phyloP scores from a whole-genome alignment of 1,140 invertebrate species.

The Drosophila dunni region DNA sequence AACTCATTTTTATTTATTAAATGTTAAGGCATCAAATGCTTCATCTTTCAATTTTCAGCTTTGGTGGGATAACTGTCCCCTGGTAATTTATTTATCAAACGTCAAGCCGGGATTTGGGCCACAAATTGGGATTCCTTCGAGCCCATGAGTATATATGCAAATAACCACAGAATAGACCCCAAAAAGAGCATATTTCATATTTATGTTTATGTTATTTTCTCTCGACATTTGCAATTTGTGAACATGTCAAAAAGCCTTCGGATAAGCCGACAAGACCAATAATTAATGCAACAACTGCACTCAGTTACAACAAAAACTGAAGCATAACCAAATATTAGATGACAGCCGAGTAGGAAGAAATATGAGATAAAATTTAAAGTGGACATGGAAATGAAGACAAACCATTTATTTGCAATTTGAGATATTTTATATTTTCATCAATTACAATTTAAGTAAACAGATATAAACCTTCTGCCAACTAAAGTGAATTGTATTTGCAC shows the following conservation, averaged over 20 bases:
- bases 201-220: conserved; percentile 26
- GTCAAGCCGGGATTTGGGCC: conserved; percentile 21
- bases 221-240: conserved; percentile 16
- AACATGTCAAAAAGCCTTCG: conserved; percentile 5
- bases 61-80: conserved; percentile 37
- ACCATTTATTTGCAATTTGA: no score
- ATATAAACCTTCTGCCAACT: no score
- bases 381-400: conserved; percentile 2
- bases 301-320: neutral
- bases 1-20: neutral
- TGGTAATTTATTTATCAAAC: conserved; percentile 37
- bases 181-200: conserved; percentile 29
- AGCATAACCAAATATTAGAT: neutral
- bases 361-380: neutral
- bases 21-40: conserved; percentile 1
- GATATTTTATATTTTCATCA: no score
- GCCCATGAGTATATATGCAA: conserved; percentile 8
- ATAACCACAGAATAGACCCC: conserved; percentile 1
- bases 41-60: conserved; percentile 16
- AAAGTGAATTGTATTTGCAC: no score
- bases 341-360: neutral
- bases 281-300: conserved; percentile 25
- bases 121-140: conserved; percentile 43
- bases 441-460: no score
- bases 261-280: conserved; percentile 36